These are phyloP conservation scores for Mactromeris polynyma DNA, from an alignment of 2,888 invertebrate species.

Conservation along the genomic window DNA sequence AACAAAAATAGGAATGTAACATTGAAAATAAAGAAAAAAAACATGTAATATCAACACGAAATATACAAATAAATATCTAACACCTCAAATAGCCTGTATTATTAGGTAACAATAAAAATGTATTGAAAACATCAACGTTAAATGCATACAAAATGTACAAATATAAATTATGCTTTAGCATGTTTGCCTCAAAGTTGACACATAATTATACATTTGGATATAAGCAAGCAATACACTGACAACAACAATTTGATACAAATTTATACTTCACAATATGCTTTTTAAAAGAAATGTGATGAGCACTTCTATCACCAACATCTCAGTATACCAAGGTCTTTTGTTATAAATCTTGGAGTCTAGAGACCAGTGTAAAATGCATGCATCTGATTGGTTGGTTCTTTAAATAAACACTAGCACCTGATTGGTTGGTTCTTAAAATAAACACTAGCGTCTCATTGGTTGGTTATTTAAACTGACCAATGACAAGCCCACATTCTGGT, in stretches of 20 bases:
- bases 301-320: too few relatives aligned
- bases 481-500: too few relatives aligned
- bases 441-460: too few relatives aligned
- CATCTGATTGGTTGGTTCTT: too few relatives aligned
- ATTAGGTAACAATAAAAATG: neutral
- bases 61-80: neutral
- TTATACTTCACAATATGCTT: too few relatives aligned
- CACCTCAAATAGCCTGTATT: neutral
- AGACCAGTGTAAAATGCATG: too few relatives aligned
- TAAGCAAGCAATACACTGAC: neutral
- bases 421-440: too few relatives aligned
- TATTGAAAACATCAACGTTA: neutral
- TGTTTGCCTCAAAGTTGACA: neutral
- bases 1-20: neutral
- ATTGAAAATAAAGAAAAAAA: conserved; percentile 1
- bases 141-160: neutral
- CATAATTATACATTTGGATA: neutral
- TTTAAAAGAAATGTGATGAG: too few relatives aligned
- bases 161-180: neutral
- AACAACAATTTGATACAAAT: neutral
- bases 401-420: too few relatives aligned
- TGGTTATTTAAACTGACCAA: too few relatives aligned
- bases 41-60: conserved; percentile 1
- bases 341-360: too few relatives aligned
- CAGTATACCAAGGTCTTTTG: too few relatives aligned